Evolutionary conservation across 1,140 invertebrate genomes (phyloP), one percentile per base, ranked within the genome.

Genomic region (Bombus cullumanus): DNA sequence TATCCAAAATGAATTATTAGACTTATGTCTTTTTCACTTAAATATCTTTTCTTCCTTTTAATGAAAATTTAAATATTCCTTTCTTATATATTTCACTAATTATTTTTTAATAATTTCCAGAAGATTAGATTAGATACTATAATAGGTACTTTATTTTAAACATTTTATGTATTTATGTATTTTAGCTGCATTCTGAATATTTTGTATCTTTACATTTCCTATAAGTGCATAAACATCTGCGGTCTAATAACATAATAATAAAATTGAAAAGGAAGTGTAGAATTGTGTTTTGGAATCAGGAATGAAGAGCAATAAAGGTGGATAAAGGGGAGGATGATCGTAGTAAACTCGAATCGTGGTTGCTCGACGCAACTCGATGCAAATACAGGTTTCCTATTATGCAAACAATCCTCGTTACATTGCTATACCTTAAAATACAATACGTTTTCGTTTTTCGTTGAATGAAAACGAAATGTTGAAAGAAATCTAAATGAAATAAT

Each of bases 301-400:
- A 73, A 47, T 64, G 37, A 41, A 64, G 39, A 22, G 57, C 1
- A n/a, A 28, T 59, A n/a, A 43, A 64, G 25, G 31, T 8, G 41
- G 28, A 39, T 39, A 39, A 77, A 62, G 34, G 34, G 31, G 34
- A 31, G 37, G 1, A 34, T n/a, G 22, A 13, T 37, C 22, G 41
- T 47, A 59, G 53, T 12, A 28, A 59, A 31, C 47, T 73, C n/a
- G 71, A 62, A 39, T n/a, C 22, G 22, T 43, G 22, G 9, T 22
- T 34, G 4, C 47, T 53, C 47, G 1, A 53, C 6, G 47, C 13
- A 66, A 47, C 39, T 13, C 80, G 22, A 82, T 82, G 80, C 80
- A 82, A 82, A 82, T 75, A 82, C 80, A 4, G 13, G 31, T 57
- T 75, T 47, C 39, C 39, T 62, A 82, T 82, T 75, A 82, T 75